These are phyloP conservation scores for Callopanchax toddi DNA, from an alignment of 2,113 vertebrate species.

Conservation along the genomic window DNA sequence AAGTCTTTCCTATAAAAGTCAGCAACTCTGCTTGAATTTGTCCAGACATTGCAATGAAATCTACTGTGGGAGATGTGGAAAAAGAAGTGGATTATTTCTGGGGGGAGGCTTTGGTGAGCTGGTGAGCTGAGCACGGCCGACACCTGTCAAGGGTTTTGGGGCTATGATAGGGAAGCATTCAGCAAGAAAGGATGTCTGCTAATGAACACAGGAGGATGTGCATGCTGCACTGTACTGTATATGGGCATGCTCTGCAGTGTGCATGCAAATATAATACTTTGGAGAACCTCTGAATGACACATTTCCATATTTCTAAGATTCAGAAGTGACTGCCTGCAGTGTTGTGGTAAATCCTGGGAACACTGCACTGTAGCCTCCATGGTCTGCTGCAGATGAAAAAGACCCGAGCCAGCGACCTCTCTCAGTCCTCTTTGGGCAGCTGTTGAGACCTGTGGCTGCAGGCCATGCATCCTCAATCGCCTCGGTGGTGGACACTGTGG, in stretches of 20 bases:
- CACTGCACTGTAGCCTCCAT: constrained; percentile 3
- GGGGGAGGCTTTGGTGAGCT: constrained; percentile 71
- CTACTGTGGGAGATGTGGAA: constrained; percentile 60
- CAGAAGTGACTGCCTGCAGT: constrained; percentile 3
- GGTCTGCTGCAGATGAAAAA: constrained; percentile 42
- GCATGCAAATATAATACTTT: constrained; percentile 41
- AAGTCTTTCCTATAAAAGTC: constrained; percentile 69
- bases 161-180: constrained; percentile 67
- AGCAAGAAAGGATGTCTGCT: constrained; percentile 65
- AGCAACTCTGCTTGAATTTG: constrained; percentile 69
- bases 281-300: constrained; percentile 41
- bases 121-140: constrained; percentile 72
- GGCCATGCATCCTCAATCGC: constrained; percentile 47
- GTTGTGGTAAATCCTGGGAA: constrained; percentile 54
- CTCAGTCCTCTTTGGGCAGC: constrained; percentile 54
- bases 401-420: constrained; percentile 51
- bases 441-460: constrained; percentile 56
- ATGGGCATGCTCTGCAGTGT: constrained; percentile 34
- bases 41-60: constrained; percentile 75
- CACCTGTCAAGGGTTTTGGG: constrained; percentile 78
- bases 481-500: constrained; percentile 57
- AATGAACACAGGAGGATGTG: constrained; percentile 61
- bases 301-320: constrained; percentile 48
- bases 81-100: constrained; percentile 65
- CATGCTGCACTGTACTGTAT: constrained; percentile 20